Conservation (phyloP, 2,797 vertebrate genomes). For the Cuniculus paca region DNA sequence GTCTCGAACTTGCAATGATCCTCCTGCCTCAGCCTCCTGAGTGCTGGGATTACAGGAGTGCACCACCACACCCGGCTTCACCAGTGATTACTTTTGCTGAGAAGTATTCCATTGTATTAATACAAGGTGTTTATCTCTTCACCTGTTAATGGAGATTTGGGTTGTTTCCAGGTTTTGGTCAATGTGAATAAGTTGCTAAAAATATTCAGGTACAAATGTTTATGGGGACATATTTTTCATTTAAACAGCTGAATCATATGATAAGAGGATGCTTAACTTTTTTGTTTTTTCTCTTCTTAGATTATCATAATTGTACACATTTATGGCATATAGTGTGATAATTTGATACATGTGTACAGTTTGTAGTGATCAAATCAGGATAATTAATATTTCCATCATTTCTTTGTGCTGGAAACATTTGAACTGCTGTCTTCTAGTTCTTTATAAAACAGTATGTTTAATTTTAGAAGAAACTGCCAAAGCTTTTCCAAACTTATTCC, state of each 20-base stretch:
- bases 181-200: neutral
- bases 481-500: conserved; percentile 20
- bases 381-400: neutral
- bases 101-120: neutral
- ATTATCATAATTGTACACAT: neutral
- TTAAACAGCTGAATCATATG: neutral
- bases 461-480: conserved; percentile 22
- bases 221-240: conserved; percentile 29
- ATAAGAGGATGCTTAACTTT: neutral
- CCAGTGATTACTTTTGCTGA: conserved; percentile 35
- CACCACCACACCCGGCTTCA: too few relatives aligned
- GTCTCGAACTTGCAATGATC: too few relatives aligned
- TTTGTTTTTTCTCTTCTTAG: neutral
- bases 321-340: neutral
- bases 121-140: conserved; percentile 18
- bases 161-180: conserved; percentile 18
- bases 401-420: neutral
- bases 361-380: neutral
- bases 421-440: neutral
- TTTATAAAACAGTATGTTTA: neutral
- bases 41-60: too few relatives aligned
- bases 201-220: conserved; percentile 40
- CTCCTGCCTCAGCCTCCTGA: too few relatives aligned
- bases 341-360: neutral
- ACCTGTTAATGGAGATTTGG: conserved; percentile 17